phyloP scores from a whole-genome alignment of 2,888 invertebrate genomes.

The Eristalinus sepulchralis region DNA sequence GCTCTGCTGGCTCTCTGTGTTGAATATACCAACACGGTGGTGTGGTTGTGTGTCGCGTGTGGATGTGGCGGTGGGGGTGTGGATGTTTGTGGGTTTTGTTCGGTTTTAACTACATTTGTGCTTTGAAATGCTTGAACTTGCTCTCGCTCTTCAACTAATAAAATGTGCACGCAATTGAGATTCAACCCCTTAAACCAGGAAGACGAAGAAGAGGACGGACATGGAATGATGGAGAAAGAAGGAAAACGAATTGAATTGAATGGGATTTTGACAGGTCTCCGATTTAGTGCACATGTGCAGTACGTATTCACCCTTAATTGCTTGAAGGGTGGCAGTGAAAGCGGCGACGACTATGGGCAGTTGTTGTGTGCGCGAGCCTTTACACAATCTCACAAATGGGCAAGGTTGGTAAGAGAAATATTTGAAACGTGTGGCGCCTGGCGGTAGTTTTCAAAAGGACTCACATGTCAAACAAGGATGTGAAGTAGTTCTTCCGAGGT shows the following conservation, averaged over 20 bases:
- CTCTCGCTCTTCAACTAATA: conserved; percentile 70
- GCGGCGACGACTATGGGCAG: neutral
- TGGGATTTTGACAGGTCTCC: conserved; percentile 65
- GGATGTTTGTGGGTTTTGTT: conserved; percentile 27
- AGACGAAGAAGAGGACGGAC: conserved; percentile 51
- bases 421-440: neutral
- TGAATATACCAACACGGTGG: conserved; percentile 18
- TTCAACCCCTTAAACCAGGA: conserved; percentile 69
- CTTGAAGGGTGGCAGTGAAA: conserved; percentile 11
- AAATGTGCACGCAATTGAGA: conserved; percentile 69
- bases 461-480: neutral
- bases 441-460: neutral
- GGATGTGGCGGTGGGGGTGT: conserved; percentile 3
- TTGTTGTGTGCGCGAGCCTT: conserved; percentile 3
- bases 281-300: conserved; percentile 64
- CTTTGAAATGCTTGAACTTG: conserved; percentile 67
- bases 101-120: conserved; percentile 58
- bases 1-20: conserved; percentile 21
- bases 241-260: conserved; percentile 55
- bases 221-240: conserved; percentile 25
- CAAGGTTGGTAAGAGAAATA: neutral
- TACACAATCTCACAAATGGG: neutral
- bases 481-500: neutral
- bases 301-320: conserved; percentile 55
- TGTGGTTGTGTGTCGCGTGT: neutral